These are phyloP conservation scores for Bradysia coprophila DNA, from an alignment of 1,140 invertebrate genomes.

Conservation along the genomic window DNA sequence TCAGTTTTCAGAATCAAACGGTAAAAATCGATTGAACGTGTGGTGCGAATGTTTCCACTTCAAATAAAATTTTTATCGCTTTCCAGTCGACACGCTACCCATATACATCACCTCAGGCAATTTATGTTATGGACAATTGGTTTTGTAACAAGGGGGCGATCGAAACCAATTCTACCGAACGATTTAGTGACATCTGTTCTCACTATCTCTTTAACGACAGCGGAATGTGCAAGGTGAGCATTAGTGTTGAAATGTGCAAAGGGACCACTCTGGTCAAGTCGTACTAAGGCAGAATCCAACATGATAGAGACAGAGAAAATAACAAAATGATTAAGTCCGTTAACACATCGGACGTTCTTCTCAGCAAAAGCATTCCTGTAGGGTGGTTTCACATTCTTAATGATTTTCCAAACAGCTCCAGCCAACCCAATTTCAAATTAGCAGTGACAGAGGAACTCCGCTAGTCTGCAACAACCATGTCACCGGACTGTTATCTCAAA, in stretches of 20 bases:
- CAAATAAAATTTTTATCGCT: too few species aligned
- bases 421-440: not conserved
- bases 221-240: not conserved
- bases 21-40: too few species aligned
- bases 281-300: not conserved
- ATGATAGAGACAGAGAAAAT: not conserved
- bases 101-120: not conserved
- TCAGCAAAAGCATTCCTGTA: not conserved
- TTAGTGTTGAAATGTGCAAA: not conserved
- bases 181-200: not conserved
- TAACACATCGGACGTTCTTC: not conserved
- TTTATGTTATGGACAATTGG: not conserved
- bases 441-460: not conserved
- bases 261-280: too few species aligned
- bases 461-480: not conserved
- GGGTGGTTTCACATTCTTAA: not conserved
- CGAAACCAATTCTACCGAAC: not conserved
- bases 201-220: not conserved
- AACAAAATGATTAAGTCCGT: not conserved
- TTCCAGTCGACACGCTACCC: too few species aligned
- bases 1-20: too few species aligned
- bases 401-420: not conserved
- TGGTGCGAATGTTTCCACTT: too few species aligned
- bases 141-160: not conserved
- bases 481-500: not conserved